Base-by-base conservation (phyloP, 2,888 invertebrate species). In the Clepsis dumicolana region DNA sequence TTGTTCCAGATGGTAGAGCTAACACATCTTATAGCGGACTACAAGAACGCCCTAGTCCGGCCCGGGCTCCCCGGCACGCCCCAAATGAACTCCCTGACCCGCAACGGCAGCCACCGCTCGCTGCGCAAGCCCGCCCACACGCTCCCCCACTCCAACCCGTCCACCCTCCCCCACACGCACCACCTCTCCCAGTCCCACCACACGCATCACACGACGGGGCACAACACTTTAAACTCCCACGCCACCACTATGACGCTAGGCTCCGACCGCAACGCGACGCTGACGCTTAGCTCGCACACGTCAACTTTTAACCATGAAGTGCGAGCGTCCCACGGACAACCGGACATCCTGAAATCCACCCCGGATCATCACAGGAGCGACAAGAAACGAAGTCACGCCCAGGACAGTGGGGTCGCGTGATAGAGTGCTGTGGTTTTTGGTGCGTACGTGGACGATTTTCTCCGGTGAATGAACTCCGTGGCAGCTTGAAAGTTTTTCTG, bases 21-120 rank as follows among this genome's bases (percentile, higher is more conserved):
- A 70, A 98, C 98, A 0, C 94, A 98, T 72, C 94, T 98, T 27
- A 98, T 98, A 82, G 98, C 98, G 25, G 98, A 98, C 90, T 98
- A 98, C 88, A 98, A 98, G 96, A 98, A 98, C 92, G 97, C 98
- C 0, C 86, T 97, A 75, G 96, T 96, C 0, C 96, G 96, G 38
- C 96, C 96, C 65, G 95, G 96, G 50, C 91, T 95, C 68, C 95
- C 96, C 0, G 96, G 96, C 5, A 97, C 97, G 0, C 97, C 97
- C 0, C 96, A 96, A 75, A 95, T 97, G 95, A 96, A 96, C 82
- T 96, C 97, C 0, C 93, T 97, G 8, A 96, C 97, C 0, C 91
- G 96, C 10, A 95, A 95, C 83, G 96, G 96, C 50, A 95, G 95
- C 38, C 95, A 95, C 79, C 94, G 96, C 70, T 95, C 96, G 25